Conservation (phyloP, 2,113 vertebrate species). For the Chloroceryle aenea region DNA sequence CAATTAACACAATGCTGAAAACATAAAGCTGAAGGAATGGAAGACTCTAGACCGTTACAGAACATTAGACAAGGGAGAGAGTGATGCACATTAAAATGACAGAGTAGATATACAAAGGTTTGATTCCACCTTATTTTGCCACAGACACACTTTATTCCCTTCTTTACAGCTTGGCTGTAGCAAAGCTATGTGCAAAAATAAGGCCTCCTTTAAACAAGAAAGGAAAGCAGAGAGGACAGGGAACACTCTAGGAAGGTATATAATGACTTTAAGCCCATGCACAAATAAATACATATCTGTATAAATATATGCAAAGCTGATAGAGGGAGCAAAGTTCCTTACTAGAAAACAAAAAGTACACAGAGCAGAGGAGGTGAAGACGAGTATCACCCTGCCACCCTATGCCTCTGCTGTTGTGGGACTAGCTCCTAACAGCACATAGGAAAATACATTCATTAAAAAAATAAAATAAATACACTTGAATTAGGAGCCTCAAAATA, state of each 20-base stretch:
- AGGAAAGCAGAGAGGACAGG: background rate
- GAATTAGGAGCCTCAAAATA: background rate
- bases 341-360: background rate
- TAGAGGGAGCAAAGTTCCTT: background rate
- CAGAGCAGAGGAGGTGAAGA: background rate
- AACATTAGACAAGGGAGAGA: background rate
- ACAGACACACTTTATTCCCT: background rate
- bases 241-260: background rate
- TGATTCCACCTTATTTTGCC: background rate
- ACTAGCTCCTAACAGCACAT: background rate
- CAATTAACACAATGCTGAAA: conserved; percentile 64
- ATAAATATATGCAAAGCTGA: background rate
- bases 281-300: background rate
- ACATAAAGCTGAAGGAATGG: background rate
- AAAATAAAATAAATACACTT: background rate
- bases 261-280: background rate
- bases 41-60: background rate
- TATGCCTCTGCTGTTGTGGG: background rate
- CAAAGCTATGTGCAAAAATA: conserved; percentile 31
- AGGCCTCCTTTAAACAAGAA: background rate
- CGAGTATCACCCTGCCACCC: background rate
- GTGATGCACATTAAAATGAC: background rate
- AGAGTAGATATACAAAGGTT: background rate
- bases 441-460: background rate
- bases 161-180: background rate